A percentile compares a stretch with the other conserved stretches of the same genome.
phyloP scores from a whole-genome alignment of 64 coral and sea anemone species.

The Montipora sp. region DNA sequence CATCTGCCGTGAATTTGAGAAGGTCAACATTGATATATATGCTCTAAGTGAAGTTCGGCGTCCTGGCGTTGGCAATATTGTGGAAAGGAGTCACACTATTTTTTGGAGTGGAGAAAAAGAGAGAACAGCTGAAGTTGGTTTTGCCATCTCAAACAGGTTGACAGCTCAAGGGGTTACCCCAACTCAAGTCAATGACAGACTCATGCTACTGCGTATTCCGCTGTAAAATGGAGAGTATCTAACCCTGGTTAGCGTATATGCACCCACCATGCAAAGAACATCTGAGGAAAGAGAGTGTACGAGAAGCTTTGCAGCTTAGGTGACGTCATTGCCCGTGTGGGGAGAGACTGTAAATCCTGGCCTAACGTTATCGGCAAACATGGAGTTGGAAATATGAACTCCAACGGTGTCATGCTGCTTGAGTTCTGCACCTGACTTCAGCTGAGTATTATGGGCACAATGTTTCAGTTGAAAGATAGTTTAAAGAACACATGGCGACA shows the following conservation, averaged over 20 bases:
- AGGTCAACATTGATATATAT: too few relatives aligned
- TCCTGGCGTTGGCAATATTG: too few relatives aligned
- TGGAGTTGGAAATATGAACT: slow-evolving; percentile 33
- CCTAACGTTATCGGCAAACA: not conserved
- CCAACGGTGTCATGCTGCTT: slow-evolving; percentile 5
- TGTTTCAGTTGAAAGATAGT: slow-evolving; percentile 34
- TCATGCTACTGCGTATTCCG: not conserved
- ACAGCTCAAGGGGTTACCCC: too few relatives aligned
- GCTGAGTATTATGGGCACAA: slow-evolving; percentile 27
- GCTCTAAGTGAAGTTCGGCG: too few relatives aligned
- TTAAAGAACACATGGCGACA: slow-evolving; percentile 47
- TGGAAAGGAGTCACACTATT: too few relatives aligned
- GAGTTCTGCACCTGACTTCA: slow-evolving; percentile 36
- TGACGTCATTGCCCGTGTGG: too few relatives aligned
- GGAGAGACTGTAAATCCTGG: too few relatives aligned
- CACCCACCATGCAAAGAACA: slow-evolving; percentile 20
- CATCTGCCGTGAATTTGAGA: too few relatives aligned
- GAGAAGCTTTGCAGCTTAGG: not conserved
- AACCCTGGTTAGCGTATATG: slow-evolving; percentile 14
- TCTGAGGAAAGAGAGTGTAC: not conserved
- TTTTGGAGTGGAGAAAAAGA: too few relatives aligned
- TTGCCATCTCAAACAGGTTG: too few relatives aligned
- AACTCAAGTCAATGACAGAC: too few relatives aligned
- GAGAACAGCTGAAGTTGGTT: too few relatives aligned
- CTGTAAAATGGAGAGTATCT: not conserved